Conservation (phyloP, 2,888 invertebrate genomes). For the Chironomus riparius region DNA sequence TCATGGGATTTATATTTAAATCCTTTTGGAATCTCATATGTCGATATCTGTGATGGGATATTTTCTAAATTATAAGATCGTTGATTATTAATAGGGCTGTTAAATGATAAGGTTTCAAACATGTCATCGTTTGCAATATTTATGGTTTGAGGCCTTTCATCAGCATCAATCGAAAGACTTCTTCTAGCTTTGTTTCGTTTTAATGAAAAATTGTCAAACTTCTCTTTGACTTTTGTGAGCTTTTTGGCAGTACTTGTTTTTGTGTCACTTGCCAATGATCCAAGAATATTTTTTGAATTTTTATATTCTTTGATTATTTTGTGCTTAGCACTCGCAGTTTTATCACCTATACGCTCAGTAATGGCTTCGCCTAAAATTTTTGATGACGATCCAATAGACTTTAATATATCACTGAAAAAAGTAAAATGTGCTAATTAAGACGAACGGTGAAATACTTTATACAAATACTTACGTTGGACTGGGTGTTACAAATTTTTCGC, state of each 20-base stretch:
- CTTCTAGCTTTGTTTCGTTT: background rate
- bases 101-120: constrained; percentile 39
- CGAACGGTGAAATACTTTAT: background rate
- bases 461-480: constrained; percentile 11
- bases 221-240: constrained; percentile 36
- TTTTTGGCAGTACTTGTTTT: constrained; percentile 29
- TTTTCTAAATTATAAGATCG: constrained; percentile 30
- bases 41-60: constrained; percentile 24
- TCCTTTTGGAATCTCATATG: constrained; percentile 38
- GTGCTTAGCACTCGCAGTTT: constrained; percentile 39
- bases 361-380: constrained; percentile 40
- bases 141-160: constrained; percentile 39
- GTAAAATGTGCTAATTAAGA: background rate
- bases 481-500: constrained; percentile 7
- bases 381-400: constrained; percentile 40
- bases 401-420: constrained; percentile 36
- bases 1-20: constrained; percentile 29
- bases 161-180: constrained; percentile 31
- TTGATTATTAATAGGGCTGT: constrained; percentile 37
- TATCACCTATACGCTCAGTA: constrained; percentile 39
- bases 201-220: constrained; percentile 33
- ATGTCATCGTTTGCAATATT: constrained; percentile 38
- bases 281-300: constrained; percentile 37
- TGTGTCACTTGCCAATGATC: constrained; percentile 36
- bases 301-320: constrained; percentile 40